Conservation (phyloP, 92 coral and sea anemone species). For the Palythoa grandis region DNA sequence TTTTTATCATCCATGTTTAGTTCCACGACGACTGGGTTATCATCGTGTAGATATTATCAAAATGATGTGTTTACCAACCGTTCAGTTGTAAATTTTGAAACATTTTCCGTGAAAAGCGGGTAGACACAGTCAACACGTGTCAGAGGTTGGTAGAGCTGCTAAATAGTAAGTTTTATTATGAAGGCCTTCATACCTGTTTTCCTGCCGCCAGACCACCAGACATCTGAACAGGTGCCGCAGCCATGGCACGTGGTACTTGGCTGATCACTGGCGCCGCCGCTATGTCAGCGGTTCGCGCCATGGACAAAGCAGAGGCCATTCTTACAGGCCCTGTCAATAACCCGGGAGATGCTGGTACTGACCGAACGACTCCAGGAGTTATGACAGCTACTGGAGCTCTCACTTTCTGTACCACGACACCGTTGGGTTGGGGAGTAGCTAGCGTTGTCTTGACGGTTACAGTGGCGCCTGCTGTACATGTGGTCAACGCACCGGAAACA, state of each 20-base stretch:
- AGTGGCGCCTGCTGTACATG: constrained; percentile 45
- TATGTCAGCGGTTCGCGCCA: constrained; percentile 34
- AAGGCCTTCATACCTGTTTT: constrained; percentile 28
- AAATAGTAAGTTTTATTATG: neutral
- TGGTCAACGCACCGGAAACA: constrained; percentile 48
- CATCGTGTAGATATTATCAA: no score
- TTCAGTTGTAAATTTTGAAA: neutral
- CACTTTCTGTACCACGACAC: constrained; percentile 26
- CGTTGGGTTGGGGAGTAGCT: constrained; percentile 11
- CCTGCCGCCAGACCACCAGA: constrained; percentile 36
- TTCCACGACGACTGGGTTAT: neutral
- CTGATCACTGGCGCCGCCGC: constrained; percentile 26
- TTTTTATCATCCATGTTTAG: neutral
- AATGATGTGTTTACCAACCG: neutral
- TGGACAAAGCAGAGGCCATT: constrained; percentile 14
- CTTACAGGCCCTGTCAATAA: neutral
- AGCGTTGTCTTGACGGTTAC: constrained; percentile 31
- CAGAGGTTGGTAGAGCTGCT: constrained; percentile 9
- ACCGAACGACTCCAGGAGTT: constrained; percentile 34
- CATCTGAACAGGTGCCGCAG: constrained; percentile 47
- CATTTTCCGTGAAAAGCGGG: neutral
- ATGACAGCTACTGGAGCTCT: constrained; percentile 38
- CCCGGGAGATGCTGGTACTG: constrained; percentile 5
- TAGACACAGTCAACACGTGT: constrained; percentile 24
- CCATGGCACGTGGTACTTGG: constrained; percentile 40